Evolutionary conservation across 2,797 vertebrate species (phyloP), one percentile per base, ranked within the genome.

Genomic region (Megalops cyprinoides): DNA sequence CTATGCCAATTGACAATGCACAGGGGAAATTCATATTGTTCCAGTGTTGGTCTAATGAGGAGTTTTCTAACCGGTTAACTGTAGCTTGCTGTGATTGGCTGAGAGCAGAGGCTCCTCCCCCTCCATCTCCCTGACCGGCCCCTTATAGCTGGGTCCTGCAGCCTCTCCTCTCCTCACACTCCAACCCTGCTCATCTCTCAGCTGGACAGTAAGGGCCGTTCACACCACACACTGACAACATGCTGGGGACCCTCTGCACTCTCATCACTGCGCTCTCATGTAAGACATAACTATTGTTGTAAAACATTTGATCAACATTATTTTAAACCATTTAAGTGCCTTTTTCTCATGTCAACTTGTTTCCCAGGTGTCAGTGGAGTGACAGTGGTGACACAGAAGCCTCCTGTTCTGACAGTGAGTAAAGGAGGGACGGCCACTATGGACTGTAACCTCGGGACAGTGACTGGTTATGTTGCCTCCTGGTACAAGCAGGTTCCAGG

Each of bases 371-470:
- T n/a, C n/a, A n/a, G n/a, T n/a, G n/a, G n/a, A n/a, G n/a, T n/a
- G n/a, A n/a, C n/a, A n/a, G n/a, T n/a, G 53, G 74, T 90, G 8
- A 92, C 89, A 74, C 91, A 92, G 88, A 87, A 79, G 69, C 88
- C 87, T 84, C 25, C 82, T 82, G 85, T 83, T 85, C 75, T 88
- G 81, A 28, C 80, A 0, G 4, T 86, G 83, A 85, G 7, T 79
- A 86, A 8, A 86, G 89, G 89, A 87, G 39, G 90, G 69, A 87
- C 78, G 42, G 85, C 39, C 85, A 81, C 75, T 82, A 81, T 92
- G 80, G 79, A 87, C 81, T 92, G 89, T 89, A 87, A 89, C 74
- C 82, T 88, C 77, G 87, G 86, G 12, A 81, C 69, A 46, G 76
- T 74, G 1, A 85, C 28, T 79, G 0, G 2, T 18, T 0, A 0